Conservation (phyloP, 2,113 vertebrate genomes). For the Boleophthalmus pectinirostris region DNA sequence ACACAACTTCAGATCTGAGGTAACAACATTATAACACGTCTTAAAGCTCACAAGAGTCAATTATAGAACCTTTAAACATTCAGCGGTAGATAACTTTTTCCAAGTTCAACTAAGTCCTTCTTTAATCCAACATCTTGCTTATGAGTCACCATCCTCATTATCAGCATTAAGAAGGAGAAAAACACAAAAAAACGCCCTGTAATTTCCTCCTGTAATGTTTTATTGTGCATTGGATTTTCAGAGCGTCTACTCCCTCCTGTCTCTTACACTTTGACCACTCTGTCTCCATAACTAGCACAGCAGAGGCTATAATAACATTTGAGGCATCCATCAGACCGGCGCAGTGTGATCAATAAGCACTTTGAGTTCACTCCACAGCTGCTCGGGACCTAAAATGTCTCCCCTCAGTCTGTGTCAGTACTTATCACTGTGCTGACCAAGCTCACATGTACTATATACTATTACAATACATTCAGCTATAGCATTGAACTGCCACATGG, state of each 20-base stretch:
- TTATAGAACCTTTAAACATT: no score
- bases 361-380: constrained; percentile 2
- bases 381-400: constrained; percentile 7
- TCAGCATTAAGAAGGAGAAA: not conserved
- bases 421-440: constrained; percentile 5
- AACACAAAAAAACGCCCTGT: not conserved
- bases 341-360: constrained; percentile 5
- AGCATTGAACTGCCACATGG: not conserved
- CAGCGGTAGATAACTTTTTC: not conserved
- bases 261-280: constrained; percentile 1
- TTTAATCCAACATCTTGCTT: not conserved
- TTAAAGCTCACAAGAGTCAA: no score
- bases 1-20: no score
- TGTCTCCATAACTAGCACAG: constrained; percentile 2
- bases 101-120: not conserved
- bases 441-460: not conserved
- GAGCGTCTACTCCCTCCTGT: not conserved
- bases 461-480: not conserved
- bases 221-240: not conserved
- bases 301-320: constrained; percentile 5
- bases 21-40: no score
- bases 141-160: not conserved
- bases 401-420: constrained; percentile 5
- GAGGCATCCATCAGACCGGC: not conserved
- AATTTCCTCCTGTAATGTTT: not conserved